phyloP scores from a whole-genome alignment of 1,140 invertebrate species.

The Micrasema minimum region DNA sequence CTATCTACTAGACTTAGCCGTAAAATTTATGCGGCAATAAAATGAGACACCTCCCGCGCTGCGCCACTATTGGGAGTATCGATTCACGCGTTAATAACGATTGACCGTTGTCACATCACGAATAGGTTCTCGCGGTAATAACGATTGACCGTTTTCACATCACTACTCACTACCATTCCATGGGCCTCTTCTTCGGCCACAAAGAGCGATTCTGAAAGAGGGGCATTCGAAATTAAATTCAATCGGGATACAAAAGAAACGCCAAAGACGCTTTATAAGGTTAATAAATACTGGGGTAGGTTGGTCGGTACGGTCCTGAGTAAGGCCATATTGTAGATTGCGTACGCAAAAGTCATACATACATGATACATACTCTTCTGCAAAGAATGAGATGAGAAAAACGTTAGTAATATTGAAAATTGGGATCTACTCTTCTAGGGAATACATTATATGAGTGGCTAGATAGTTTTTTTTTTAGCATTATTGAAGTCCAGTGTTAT shows the following conservation, averaged over 20 bases:
- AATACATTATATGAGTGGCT: too few relatives aligned
- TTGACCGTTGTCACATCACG: constrained; percentile 19
- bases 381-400: too few relatives aligned
- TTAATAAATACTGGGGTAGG: constrained; percentile 40
- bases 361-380: too few relatives aligned
- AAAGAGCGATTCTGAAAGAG: constrained; percentile 3
- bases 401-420: too few relatives aligned
- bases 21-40: constrained; percentile 32
- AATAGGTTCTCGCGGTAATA: constrained; percentile 26
- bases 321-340: too few relatives aligned
- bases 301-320: too few relatives aligned
- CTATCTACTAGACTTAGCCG: constrained; percentile 7
- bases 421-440: too few relatives aligned
- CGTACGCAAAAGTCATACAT: too few relatives aligned
- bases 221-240: constrained; percentile 38
- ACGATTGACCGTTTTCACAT: constrained; percentile 25
- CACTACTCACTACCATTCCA: neutral
- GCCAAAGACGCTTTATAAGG: constrained; percentile 36
- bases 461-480: too few relatives aligned
- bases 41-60: constrained; percentile 14
- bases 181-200: constrained; percentile 19
- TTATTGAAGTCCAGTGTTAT: too few relatives aligned
- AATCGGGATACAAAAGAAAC: constrained; percentile 35
- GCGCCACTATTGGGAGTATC: neutral
- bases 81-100: constrained; percentile 34